Conservation (phyloP, 2,113 vertebrate genomes). For the Halcyon malimbica region DNA sequence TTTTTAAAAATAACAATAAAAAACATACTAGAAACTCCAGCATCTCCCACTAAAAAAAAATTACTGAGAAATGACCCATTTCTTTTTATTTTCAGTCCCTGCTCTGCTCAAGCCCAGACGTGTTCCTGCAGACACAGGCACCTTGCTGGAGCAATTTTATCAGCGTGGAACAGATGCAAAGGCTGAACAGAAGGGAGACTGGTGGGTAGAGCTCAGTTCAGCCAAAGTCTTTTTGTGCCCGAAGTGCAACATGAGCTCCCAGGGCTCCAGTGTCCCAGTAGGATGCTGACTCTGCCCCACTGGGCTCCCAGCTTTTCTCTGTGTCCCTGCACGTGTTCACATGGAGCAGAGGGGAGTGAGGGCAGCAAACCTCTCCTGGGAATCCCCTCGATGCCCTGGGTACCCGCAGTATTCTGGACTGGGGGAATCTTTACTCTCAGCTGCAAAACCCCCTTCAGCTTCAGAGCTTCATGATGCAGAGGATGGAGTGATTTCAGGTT, state of each 20-base stretch:
- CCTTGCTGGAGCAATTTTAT: not conserved
- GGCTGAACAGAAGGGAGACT: not conserved
- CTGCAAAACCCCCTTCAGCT: not conserved
- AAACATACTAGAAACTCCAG: not conserved
- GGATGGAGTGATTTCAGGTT: not conserved
- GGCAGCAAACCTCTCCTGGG: not conserved
- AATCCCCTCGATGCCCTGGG: not conserved
- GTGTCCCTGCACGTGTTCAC: not conserved
- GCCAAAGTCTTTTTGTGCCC: not conserved
- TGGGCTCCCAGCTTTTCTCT: not conserved
- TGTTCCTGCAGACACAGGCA: not conserved
- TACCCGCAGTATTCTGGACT: not conserved
- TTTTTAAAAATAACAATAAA: too few relatives aligned
- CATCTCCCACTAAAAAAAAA: not conserved
- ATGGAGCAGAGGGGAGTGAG: not conserved
- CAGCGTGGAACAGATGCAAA: not conserved
- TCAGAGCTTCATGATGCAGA: rapidly evolving
- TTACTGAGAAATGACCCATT: rapidly evolving
- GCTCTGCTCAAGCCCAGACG: not conserved
- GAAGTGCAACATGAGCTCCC: rapidly evolving
- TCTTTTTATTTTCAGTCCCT: not conserved
- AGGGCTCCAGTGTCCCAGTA: rapidly evolving
- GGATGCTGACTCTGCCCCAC: not conserved
- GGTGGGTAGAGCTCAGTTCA: not conserved
- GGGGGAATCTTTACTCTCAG: not conserved